Evolutionary conservation across 2,113 vertebrate species (phyloP).

Genomic region (Morone chrysops): DNA sequence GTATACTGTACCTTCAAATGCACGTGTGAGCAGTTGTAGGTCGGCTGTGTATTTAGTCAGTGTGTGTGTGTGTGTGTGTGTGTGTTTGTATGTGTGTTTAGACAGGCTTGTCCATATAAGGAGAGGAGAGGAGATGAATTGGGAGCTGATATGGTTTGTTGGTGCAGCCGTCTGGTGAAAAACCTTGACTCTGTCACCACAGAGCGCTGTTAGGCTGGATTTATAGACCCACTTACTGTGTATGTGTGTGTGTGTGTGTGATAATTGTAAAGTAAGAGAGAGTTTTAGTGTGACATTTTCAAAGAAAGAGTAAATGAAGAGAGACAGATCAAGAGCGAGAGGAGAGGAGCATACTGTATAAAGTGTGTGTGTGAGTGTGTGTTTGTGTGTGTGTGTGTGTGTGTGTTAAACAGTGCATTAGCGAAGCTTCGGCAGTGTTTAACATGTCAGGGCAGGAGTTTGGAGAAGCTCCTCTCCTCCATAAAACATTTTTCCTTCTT

Average conservation of each 20-base stretch:
- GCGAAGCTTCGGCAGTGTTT: conserved; percentile 12
- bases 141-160: conserved; percentile 49
- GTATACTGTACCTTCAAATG: neutral
- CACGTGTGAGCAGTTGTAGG: neutral
- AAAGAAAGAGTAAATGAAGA: conserved; percentile 19
- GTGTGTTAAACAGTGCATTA: conserved; percentile 15
- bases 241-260: conserved; percentile 21
- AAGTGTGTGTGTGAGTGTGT: conserved; percentile 7
- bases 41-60: neutral
- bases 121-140: conserved; percentile 51
- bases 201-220: conserved; percentile 28
- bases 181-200: conserved; percentile 58
- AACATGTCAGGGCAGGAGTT: conserved; percentile 58
- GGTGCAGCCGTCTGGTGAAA: conserved; percentile 36
- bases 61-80: conserved; percentile 9
- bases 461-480: conserved; percentile 16
- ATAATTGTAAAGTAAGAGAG: neutral
- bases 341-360: neutral
- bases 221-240: conserved; percentile 39
- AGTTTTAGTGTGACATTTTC: conserved; percentile 34
- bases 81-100: conserved; percentile 11
- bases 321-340: conserved; percentile 26
- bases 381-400: conserved; percentile 27
- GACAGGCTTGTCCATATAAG: conserved; percentile 60
- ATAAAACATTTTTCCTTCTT: neutral